Evolutionary conservation across 2,113 vertebrate species (phyloP).

Genomic region (Colaptes auratus): DNA sequence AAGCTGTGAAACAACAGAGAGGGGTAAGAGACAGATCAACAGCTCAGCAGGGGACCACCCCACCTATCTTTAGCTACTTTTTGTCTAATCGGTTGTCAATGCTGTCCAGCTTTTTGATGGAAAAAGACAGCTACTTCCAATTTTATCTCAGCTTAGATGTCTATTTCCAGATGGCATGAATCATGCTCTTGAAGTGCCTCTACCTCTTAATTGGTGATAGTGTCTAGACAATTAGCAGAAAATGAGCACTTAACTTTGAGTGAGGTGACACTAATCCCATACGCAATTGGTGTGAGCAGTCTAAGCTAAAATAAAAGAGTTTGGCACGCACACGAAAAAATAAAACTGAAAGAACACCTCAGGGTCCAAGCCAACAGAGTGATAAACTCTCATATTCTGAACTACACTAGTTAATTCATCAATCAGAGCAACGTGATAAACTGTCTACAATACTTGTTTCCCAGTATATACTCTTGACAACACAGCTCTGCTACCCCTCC

Average conservation of each 20-base stretch:
- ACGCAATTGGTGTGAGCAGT: neutral
- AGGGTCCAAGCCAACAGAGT: neutral
- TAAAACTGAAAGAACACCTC: neutral
- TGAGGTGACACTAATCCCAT: neutral
- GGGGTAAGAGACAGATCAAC: neutral
- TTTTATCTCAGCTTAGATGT: neutral
- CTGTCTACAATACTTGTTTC: neutral
- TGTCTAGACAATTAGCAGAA: conserved; percentile 39
- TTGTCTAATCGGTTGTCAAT: neutral
- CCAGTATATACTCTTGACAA: neutral
- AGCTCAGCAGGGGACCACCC: neutral
- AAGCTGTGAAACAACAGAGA: neutral
- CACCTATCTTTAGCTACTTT: neutral
- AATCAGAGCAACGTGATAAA: neutral
- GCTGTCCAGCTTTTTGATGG: neutral
- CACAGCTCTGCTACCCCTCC: neutral
- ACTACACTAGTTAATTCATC: neutral
- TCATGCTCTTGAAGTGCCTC: conserved; percentile 11
- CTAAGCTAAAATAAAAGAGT: neutral
- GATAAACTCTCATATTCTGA: neutral
- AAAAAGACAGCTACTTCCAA: neutral
- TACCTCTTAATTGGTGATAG: neutral
- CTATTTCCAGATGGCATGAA: conserved; percentile 27
- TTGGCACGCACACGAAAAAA: neutral
- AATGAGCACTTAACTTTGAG: neutral